phyloP scores from a whole-genome alignment of 2,113 vertebrate species.

The Tauraco erythrolophus region DNA sequence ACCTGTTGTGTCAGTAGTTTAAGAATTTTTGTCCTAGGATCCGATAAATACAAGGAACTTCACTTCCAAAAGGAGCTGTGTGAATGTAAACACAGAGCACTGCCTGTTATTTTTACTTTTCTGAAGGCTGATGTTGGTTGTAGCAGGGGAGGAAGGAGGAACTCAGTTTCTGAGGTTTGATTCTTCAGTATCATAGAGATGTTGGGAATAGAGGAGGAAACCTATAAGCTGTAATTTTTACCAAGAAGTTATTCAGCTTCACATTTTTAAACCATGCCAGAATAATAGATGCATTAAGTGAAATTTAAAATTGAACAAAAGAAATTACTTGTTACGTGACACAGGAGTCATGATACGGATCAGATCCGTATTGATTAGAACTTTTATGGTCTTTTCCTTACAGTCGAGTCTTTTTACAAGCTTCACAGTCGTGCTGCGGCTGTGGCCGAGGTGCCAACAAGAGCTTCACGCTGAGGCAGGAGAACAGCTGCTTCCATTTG shows the following conservation, averaged over 20 bases:
- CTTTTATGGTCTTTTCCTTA: neutral
- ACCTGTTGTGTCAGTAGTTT: neutral
- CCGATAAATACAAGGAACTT: neutral
- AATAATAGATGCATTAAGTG: neutral
- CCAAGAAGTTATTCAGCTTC: neutral
- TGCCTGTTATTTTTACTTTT: neutral
- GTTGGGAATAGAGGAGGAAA: neutral
- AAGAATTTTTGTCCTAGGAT: neutral
- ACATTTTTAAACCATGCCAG: neutral
- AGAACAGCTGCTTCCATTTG: neutral
- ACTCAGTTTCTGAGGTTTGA: neutral
- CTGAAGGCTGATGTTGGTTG: neutral
- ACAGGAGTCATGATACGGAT: accelerated
- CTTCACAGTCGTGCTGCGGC: accelerated
- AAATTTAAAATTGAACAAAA: neutral
- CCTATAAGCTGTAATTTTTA: neutral
- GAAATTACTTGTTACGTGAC: accelerated
- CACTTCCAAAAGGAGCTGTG: neutral
- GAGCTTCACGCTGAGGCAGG: neutral
- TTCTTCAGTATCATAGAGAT: neutral
- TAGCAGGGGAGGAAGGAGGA: neutral
- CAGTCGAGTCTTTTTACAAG: neutral
- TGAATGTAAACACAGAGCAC: neutral
- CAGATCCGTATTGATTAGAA: neutral
- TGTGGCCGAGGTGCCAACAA: neutral